Conservation (phyloP, 2,113 vertebrate species). For the Ovibos moschatus region DNA sequence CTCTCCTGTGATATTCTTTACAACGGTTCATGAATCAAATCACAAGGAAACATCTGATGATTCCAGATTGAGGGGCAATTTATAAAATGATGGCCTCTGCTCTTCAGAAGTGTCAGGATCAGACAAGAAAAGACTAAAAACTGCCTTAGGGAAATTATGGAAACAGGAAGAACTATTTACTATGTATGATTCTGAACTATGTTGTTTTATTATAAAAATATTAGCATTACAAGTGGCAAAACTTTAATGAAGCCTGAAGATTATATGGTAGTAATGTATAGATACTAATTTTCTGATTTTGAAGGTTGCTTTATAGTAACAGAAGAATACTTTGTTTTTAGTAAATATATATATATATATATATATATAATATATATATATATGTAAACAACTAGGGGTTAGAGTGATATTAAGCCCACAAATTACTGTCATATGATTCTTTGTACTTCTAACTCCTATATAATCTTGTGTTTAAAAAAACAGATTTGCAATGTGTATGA, state of each 20-base stretch:
- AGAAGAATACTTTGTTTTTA: not conserved
- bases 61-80: not conserved
- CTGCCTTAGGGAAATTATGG: not conserved
- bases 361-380: not conserved
- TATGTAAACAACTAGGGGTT: not conserved
- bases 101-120: not conserved
- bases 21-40: not conserved
- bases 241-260: not conserved
- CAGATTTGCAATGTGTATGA: not conserved
- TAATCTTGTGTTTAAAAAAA: not conserved
- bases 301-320: not conserved
- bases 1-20: not conserved
- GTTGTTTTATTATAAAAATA: not conserved
- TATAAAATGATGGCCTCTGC: not conserved
- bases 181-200: not conserved
- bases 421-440: not conserved
- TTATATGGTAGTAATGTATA: not conserved
- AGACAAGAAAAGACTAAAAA: not conserved
- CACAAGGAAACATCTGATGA: not conserved
- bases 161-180: not conserved
- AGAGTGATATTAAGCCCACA: not conserved
- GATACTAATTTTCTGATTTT: not conserved
- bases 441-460: not conserved
- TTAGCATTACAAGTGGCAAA: not conserved
- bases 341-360: not conserved